A percentile compares a stretch with the other conserved stretches of the same genome.
Evolutionary conservation across 2,888 invertebrate genomes (phyloP).

Genomic region (Odontocerum albicorne): DNA sequence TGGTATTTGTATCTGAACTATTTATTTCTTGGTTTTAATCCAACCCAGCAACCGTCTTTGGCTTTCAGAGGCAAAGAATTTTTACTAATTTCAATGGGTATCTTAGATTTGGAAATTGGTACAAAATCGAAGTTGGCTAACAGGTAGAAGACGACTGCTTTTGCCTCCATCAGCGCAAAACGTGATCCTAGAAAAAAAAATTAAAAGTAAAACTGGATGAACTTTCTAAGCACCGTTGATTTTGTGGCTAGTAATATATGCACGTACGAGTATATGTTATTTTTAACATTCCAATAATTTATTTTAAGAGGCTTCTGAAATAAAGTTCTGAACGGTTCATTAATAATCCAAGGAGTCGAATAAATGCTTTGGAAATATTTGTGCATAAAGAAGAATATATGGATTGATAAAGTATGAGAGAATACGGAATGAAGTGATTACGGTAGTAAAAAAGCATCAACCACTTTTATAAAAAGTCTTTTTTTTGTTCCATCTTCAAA

Average conservation of each 20-base stretch:
- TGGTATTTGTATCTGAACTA: too few relatives aligned
- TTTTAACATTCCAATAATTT: too few relatives aligned
- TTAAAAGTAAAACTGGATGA: neutral
- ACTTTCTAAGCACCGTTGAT: neutral
- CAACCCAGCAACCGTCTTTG: constrained; percentile 22
- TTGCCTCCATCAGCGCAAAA: constrained; percentile 26
- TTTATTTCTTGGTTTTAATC: constrained; percentile 15
- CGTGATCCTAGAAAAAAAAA: constrained; percentile 16
- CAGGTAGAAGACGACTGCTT: constrained; percentile 20
- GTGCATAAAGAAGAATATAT: too few relatives aligned
- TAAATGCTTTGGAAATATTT: too few relatives aligned
- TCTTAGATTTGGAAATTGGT: constrained; percentile 13
- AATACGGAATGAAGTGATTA: too few relatives aligned
- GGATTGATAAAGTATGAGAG: too few relatives aligned
- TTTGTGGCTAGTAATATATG: neutral
- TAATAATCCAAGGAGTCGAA: too few relatives aligned
- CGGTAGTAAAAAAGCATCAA: too few relatives aligned
- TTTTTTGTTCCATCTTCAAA: too few relatives aligned
- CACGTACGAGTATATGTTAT: neutral
- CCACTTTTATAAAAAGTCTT: too few relatives aligned
- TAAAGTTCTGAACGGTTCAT: too few relatives aligned
- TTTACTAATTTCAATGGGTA: constrained; percentile 7
- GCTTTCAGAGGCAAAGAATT: constrained; percentile 2
- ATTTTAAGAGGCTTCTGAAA: too few relatives aligned
- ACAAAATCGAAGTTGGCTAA: constrained; percentile 18